Percentiles rank a stretch among this genome's conserved stretches.
phyloP scores from a whole-genome alignment of 2,113 vertebrate genomes.

The Octodon degus region DNA sequence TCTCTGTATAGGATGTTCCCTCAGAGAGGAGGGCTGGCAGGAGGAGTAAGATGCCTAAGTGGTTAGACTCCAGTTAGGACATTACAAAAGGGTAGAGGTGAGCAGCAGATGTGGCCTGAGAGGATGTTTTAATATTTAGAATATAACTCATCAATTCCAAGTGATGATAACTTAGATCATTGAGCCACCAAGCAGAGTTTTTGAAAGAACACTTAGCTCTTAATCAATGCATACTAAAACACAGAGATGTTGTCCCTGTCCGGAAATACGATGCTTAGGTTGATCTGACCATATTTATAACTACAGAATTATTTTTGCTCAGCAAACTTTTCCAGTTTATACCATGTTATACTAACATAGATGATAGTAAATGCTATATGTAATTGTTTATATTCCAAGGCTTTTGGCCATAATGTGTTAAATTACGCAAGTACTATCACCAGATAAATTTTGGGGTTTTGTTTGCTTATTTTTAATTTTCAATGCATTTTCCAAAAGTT shows the following conservation, averaged over 20 bases:
- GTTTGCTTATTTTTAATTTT: constrained; percentile 15
- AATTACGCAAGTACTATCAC: not conserved
- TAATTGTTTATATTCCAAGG: not conserved
- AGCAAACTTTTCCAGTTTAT: not conserved
- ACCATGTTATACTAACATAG: not conserved
- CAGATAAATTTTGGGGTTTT: not conserved
- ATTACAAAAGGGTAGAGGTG: constrained; percentile 33
- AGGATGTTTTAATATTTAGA: constrained; percentile 10
- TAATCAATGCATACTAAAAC: constrained; percentile 31
- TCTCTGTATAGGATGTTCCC: not conserved
- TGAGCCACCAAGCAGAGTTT: not conserved
- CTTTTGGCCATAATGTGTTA: not conserved
- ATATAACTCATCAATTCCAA: constrained; percentile 67
- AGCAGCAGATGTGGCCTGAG: not conserved
- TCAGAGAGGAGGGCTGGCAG: not conserved
- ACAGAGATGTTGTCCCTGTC: not conserved
- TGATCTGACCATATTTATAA: not conserved
- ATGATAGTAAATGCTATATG: not conserved
- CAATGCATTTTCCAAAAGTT: not conserved
- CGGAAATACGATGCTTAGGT: not conserved
- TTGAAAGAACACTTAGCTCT: constrained; percentile 4
- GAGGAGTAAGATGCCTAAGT: not conserved
- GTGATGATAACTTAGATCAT: constrained; percentile 47
- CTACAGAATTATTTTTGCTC: not conserved
- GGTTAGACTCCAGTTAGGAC: not conserved